A percentile compares a stretch with the other conserved stretches of the same genome.
phyloP scores from a whole-genome alignment of 2,113 vertebrate species.

The Rafetus swinhoei region DNA sequence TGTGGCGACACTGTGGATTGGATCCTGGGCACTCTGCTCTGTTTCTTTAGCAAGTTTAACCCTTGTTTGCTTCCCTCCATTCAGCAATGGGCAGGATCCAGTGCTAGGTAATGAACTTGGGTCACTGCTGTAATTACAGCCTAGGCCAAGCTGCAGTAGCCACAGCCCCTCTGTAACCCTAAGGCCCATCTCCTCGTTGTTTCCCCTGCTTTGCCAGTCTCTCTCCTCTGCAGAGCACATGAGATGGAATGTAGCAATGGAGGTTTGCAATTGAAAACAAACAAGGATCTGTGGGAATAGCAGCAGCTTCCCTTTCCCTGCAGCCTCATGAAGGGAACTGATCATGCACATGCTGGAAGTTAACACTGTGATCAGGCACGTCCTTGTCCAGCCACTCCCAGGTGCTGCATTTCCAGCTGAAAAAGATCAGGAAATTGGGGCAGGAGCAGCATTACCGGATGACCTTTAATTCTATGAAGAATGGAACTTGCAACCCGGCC shows the following conservation, averaged over 20 bases:
- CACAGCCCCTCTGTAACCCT: neutral
- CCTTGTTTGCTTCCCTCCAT: neutral
- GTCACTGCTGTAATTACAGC: neutral
- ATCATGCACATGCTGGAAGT: neutral
- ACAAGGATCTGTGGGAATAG: constrained; percentile 71
- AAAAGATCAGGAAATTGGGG: constrained; percentile 43
- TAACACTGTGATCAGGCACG: neutral
- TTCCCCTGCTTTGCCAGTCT: rapidly evolving
- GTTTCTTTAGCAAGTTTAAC: neutral
- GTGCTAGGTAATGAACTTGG: neutral
- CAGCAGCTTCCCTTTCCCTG: constrained; percentile 70
- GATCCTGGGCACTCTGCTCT: neutral
- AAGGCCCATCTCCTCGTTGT: rapidly evolving
- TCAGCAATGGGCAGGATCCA: too few species aligned
- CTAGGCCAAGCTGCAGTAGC: rapidly evolving
- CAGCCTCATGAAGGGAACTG: constrained; percentile 37
- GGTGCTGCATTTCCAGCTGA: neutral
- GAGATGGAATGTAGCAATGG: constrained; percentile 43
- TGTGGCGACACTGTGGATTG: neutral
- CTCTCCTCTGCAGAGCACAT: constrained; percentile 9
- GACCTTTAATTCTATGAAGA: constrained; percentile 50
- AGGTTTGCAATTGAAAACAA: constrained; percentile 65
- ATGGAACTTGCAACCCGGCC: constrained; percentile 47
- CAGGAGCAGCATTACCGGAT: constrained; percentile 59
- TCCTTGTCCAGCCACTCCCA: constrained; percentile 4